Percentiles rank a stretch among this genome's conserved stretches.
Evolutionary conservation across 2,888 invertebrate species (phyloP).

Genomic region (Pterobdella sp.): DNA sequence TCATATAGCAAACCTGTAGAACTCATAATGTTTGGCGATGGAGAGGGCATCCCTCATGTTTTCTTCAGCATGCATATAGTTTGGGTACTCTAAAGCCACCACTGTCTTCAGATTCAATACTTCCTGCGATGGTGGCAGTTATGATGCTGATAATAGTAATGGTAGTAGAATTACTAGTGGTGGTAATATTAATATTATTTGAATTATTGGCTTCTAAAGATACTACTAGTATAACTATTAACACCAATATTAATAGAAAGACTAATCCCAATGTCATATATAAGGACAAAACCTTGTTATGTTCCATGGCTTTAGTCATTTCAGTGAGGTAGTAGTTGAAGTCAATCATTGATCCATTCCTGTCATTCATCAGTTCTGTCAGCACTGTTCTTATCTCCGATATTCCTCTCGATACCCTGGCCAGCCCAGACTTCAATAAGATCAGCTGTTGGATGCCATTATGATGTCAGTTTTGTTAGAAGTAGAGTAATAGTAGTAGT

Average conservation of each 20-base stretch:
- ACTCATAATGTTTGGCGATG: neutral
- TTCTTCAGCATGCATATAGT: neutral
- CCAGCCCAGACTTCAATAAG: neutral
- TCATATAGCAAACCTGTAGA: too few species aligned
- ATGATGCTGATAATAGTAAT: conserved; percentile 17
- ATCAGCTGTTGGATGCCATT: neutral
- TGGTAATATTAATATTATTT: conserved; percentile 11
- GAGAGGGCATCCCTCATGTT: neutral
- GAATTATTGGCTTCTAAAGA: conserved; percentile 17
- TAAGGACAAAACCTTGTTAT: neutral
- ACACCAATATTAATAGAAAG: neutral
- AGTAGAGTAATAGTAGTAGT: neutral
- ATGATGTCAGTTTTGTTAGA: neutral
- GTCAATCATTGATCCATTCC: neutral
- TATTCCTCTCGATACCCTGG: neutral
- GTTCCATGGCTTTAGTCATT: neutral
- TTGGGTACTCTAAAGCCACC: neutral
- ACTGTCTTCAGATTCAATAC: neutral
- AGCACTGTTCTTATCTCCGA: neutral
- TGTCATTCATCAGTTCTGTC: neutral
- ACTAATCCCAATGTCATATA: neutral
- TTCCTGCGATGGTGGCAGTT: conserved; percentile 3
- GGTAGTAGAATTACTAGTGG: conserved; percentile 10
- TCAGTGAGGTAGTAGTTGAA: conserved; percentile 10
- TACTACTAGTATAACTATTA: neutral